These are phyloP conservation scores for Leucoma salicis DNA, from an alignment of 2,888 invertebrate species.

Conservation along the genomic window DNA sequence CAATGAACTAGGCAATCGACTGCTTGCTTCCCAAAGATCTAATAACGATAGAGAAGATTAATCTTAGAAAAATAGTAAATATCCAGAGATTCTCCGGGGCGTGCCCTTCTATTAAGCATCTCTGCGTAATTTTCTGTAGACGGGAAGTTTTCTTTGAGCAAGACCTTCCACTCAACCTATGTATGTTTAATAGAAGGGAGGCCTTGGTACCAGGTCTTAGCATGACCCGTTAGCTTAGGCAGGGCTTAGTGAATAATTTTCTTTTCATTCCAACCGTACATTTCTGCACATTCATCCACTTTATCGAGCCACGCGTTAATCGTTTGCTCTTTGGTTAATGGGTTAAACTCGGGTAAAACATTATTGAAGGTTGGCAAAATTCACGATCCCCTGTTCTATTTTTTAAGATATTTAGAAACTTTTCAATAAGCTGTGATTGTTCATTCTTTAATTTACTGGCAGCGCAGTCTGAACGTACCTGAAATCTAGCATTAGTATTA, in stretches of 20 bases:
- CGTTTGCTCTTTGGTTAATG: background rate
- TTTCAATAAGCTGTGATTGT: no score
- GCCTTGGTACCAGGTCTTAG: slow-evolving; percentile 26
- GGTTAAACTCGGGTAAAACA: background rate
- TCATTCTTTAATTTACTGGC: no score
- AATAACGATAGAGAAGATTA: background rate
- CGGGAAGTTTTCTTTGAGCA: slow-evolving; percentile 8
- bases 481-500: no score
- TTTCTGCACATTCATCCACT: slow-evolving; percentile 4
- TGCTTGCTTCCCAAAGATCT: background rate
- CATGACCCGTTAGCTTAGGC: slow-evolving; percentile 21
- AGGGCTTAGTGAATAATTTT: slow-evolving; percentile 17
- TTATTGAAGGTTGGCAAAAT: background rate
- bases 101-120: background rate
- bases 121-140: background rate
- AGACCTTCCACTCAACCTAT: slow-evolving; percentile 24
- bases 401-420: no score
- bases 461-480: no score
- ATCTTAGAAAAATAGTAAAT: slow-evolving; percentile 5
- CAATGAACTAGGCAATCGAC: slow-evolving; percentile 1
- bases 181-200: slow-evolving; percentile 15
- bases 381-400: no score
- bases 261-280: background rate
- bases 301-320: background rate
- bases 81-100: slow-evolving; percentile 7